Evolutionary conservation across 1,140 invertebrate genomes (phyloP).

Genomic region (Drosophila takahashii): DNA sequence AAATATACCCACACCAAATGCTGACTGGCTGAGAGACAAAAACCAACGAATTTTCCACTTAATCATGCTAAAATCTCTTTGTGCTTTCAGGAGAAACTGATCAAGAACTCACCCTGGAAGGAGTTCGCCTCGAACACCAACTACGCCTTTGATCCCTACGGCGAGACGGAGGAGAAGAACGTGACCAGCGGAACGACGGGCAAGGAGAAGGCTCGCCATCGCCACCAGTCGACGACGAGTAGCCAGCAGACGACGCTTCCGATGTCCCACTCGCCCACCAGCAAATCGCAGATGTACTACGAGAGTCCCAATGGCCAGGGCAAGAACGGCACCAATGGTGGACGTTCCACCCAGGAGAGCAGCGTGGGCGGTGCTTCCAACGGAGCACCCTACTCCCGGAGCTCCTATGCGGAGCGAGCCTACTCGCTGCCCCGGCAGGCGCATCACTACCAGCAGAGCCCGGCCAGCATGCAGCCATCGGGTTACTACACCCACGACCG

Average conservation of each 20-base stretch:
- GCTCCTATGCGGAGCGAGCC: constrained; percentile 83
- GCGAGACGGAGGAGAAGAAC: constrained; percentile 90
- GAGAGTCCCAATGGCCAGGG: constrained; percentile 68
- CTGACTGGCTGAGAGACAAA: constrained; percentile 73
- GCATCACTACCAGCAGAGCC: constrained; percentile 73
- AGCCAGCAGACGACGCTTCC: constrained; percentile 82
- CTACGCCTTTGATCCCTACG: constrained; percentile 94
- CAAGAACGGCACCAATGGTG: constrained; percentile 37
- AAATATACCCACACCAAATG: constrained; percentile 58
- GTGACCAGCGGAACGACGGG: constrained; percentile 83
- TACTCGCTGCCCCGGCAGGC: constrained; percentile 80
- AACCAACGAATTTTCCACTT: not conserved
- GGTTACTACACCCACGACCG: constrained; percentile 85
- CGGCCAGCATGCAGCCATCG: constrained; percentile 80
- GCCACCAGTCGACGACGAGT: constrained; percentile 60
- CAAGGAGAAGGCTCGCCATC: constrained; percentile 72
- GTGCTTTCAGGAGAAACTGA: constrained; percentile 90
- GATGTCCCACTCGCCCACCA: constrained; percentile 84
- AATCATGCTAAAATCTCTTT: constrained; percentile 25
- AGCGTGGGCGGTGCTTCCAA: constrained; percentile 14
- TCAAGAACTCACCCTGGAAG: constrained; percentile 93
- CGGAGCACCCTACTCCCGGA: constrained; percentile 71
- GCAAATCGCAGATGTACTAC: constrained; percentile 82
- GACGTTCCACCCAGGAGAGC: constrained; percentile 22
- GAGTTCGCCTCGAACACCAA: constrained; percentile 94